Percentiles rank a stretch among this genome's conserved stretches.
Evolutionary conservation across 2,797 vertebrate species (phyloP).

Genomic region (Takifugu rubripes): DNA sequence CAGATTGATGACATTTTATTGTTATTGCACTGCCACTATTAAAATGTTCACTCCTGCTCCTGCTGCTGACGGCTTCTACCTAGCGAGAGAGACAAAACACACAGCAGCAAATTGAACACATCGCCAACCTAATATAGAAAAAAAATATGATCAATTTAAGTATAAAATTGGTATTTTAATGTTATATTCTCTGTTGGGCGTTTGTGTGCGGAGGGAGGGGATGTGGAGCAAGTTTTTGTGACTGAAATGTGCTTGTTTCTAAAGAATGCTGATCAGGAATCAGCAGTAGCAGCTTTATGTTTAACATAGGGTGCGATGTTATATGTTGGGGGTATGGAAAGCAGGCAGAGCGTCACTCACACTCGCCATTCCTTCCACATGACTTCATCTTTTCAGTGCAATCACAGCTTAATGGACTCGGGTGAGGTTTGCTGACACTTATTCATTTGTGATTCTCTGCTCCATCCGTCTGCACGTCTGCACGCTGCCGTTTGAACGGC

Average conservation of each 20-base stretch:
- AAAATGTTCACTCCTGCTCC: conserved; percentile 78
- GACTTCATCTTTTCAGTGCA: conserved; percentile 19
- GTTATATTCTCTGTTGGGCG: conserved; percentile 65
- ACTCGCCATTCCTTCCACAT: conserved; percentile 17
- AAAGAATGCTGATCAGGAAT: conserved; percentile 20
- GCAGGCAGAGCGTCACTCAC: conserved; percentile 22
- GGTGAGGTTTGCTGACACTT: neutral
- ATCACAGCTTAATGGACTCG: neutral
- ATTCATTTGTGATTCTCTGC: neutral
- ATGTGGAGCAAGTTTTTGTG: conserved; percentile 40
- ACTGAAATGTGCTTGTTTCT: conserved; percentile 31
- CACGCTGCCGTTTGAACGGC: conserved; percentile 27
- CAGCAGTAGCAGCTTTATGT: conserved; percentile 10
- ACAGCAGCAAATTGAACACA: conserved; percentile 79
- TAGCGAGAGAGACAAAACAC: conserved; percentile 55
- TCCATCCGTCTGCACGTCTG: conserved; percentile 9
- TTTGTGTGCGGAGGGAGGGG: conserved; percentile 52
- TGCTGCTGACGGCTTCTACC: conserved; percentile 71
- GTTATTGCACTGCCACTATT: conserved; percentile 85
- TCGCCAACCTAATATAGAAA: conserved; percentile 69
- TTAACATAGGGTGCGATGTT: neutral
- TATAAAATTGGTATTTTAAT: conserved; percentile 80
- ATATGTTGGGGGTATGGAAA: conserved; percentile 4
- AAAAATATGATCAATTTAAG: conserved; percentile 77
- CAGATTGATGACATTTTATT: conserved; percentile 89